A percentile compares a stretch with the other conserved stretches of the same genome.
Evolutionary conservation across 2,113 vertebrate species (phyloP).

Genomic region (Etheostoma spectabile): DNA sequence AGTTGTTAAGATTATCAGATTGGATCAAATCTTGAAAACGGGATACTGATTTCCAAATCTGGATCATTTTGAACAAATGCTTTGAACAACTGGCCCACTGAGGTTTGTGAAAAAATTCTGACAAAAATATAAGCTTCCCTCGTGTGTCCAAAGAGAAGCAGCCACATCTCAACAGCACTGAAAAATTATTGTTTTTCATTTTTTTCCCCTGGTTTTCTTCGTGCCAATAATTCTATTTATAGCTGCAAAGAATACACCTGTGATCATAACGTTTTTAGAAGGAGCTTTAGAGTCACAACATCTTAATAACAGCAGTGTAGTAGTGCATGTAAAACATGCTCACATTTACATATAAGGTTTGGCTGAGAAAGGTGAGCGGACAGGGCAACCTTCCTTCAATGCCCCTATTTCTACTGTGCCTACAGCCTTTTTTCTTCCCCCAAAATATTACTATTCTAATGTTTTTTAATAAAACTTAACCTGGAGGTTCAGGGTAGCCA

Average conservation of each 20-base stretch:
- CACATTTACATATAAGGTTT: background rate
- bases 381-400: background rate
- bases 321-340: background rate
- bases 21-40: too few relatives aligned
- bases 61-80: too few relatives aligned
- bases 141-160: constrained; percentile 23
- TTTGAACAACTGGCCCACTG: background rate
- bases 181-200: too few relatives aligned
- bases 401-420: background rate
- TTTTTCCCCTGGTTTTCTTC: background rate
- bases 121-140: constrained; percentile 19
- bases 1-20: too few relatives aligned
- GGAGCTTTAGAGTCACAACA: background rate
- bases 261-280: background rate
- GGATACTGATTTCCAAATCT: too few relatives aligned
- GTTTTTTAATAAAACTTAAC: background rate
- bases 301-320: background rate
- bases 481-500: background rate
- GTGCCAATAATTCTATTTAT: background rate
- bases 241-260: background rate
- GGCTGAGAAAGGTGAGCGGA: background rate
- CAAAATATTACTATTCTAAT: background rate
- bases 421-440: too few relatives aligned
- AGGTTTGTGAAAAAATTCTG: background rate
- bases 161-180: background rate